Evolutionary conservation across 1,140 invertebrate species (phyloP).

Genomic region (Reticulitermes speratus): DNA sequence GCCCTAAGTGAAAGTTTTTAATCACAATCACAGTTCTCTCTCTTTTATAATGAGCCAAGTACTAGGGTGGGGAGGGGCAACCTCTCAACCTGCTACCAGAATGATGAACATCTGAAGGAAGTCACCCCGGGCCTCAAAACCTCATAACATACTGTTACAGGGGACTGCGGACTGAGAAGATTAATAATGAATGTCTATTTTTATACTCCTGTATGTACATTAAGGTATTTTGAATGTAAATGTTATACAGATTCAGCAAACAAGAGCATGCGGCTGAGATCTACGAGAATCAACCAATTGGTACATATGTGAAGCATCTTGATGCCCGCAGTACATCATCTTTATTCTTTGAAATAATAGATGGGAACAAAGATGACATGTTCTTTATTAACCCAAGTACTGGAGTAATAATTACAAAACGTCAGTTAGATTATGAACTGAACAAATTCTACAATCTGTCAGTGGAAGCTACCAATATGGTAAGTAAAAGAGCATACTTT

Average conservation of each 20-base stretch:
- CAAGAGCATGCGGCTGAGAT: slow-evolving; percentile 73
- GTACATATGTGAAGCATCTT: slow-evolving; percentile 73
- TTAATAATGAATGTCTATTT: too few relatives aligned
- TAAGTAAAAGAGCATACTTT: slow-evolving; percentile 45
- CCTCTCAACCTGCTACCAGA: too few relatives aligned
- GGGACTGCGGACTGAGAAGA: too few relatives aligned
- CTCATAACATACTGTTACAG: too few relatives aligned
- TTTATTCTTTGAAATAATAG: slow-evolving; percentile 77
- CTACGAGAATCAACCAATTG: slow-evolving; percentile 77
- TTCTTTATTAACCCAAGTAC: slow-evolving; percentile 85
- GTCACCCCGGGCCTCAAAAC: too few relatives aligned
- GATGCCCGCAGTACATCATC: slow-evolving; percentile 77
- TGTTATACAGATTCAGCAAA: slow-evolving; percentile 56
- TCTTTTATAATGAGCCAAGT: too few relatives aligned
- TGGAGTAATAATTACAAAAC: slow-evolving; percentile 73
- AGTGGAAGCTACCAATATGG: slow-evolving; percentile 82
- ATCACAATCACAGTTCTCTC: too few relatives aligned
- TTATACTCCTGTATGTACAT: too few relatives aligned
- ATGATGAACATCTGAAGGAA: too few relatives aligned
- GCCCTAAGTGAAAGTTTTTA: too few relatives aligned
- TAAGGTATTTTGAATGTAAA: background rate
- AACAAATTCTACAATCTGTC: slow-evolving; percentile 79
- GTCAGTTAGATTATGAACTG: slow-evolving; percentile 76
- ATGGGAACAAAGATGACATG: slow-evolving; percentile 69
- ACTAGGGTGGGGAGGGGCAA: too few relatives aligned